Evolutionary conservation across 2,113 vertebrate genomes (phyloP), one percentile per base, ranked within the genome.

Genomic region (Oophaga pumilio): DNA sequence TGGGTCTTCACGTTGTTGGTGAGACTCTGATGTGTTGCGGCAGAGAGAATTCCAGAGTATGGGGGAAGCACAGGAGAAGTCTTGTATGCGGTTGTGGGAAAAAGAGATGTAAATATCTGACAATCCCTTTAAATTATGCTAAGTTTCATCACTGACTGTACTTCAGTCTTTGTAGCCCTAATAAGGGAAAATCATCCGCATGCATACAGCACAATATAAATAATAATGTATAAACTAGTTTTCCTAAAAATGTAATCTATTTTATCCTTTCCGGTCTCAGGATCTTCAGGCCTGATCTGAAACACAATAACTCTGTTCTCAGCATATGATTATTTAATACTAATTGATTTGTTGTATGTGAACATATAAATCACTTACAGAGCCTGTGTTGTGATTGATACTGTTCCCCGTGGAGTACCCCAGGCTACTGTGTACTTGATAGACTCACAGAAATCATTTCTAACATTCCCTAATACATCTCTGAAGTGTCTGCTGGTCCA

Each of bases 341-440:
- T 74, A 74, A 86, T 86, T 77, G 74, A 78, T 86, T 79, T 79
- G 76, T 24, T 86, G 64, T 80, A 80, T 80, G 49, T 80, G 62
- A 69, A 79, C 76, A 69, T 86, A 80, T 86, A 79, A 79, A 80
- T 86, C 85, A 86, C 50, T 79, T 59, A 28, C 71, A 76, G 60
- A 76, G 71, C 33, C 52, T 86, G 62, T 78, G 76, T 78, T 86
- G 24, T 86, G 85, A 86, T 86, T 86, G 76, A 73, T 87, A 80
- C 64, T 73, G 33, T 56, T 87, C 85, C 85, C 76, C n/a, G 77
- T n/a, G 77, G 77, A 80, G 64, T 57, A 49, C 68, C 78, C 78
- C 68, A 73, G 56, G 86, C 86, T 74, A 87, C 66, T 87, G 68
- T 87, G 52, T 80, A 53, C 15, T 77, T 81, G 50, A 79, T 87